Conservation (phyloP, 1,140 invertebrate genomes). For the Solenopsis invicta region DNA sequence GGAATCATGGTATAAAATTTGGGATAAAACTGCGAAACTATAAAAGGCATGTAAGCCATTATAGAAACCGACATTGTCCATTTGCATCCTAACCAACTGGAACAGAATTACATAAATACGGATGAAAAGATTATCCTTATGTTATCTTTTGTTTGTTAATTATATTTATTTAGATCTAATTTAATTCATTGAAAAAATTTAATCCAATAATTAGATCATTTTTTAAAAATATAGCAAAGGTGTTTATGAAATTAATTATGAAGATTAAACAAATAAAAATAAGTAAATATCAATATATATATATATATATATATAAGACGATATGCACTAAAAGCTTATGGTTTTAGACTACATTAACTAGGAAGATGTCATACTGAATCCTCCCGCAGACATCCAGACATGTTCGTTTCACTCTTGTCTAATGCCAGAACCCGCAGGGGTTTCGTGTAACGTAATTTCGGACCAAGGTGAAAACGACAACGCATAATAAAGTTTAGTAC, state of each 20-base stretch:
- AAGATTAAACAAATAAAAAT: not conserved
- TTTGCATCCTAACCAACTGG: constrained; percentile 94
- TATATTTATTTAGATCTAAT: not conserved
- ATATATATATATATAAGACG: not conserved
- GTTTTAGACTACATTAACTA: not conserved
- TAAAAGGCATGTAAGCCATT: constrained; percentile 95
- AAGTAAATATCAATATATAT: not conserved
- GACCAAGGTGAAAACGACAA: constrained; percentile 61
- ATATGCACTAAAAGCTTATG: not conserved
- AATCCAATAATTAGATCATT: not conserved
- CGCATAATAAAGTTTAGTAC: constrained; percentile 65
- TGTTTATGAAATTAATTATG: constrained; percentile 5
- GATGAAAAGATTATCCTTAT: not conserved
- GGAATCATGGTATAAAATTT: constrained; percentile 94
- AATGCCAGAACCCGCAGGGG: not conserved
- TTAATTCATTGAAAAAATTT: not conserved
- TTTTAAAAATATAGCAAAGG: not conserved
- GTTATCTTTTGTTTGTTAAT: not conserved
- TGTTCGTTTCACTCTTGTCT: constrained; percentile 4
- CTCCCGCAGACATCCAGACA: not conserved
- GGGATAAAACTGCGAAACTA: constrained; percentile 95
- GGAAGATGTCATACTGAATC: not conserved
- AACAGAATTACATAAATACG: constrained; percentile 65
- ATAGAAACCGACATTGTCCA: constrained; percentile 95
- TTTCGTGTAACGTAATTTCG: not conserved